These are phyloP conservation scores for Tricholaema leucomelas DNA, from an alignment of 2,113 vertebrate species.

Conservation along the genomic window DNA sequence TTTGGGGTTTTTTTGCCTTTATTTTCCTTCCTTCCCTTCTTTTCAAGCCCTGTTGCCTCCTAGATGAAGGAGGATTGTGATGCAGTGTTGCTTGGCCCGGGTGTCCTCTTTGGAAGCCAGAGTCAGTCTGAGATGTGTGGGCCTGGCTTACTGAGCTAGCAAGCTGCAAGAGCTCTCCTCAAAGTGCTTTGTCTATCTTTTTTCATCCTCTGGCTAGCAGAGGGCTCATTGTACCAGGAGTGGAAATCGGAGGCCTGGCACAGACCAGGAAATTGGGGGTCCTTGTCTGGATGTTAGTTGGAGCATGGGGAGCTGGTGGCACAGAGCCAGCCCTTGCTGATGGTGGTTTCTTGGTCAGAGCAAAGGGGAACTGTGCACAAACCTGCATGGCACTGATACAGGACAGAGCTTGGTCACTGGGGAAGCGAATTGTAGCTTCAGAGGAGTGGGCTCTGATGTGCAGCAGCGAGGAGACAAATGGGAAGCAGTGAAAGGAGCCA, in stretches of 20 bases:
- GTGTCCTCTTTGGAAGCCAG: background rate
- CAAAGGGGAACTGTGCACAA: background rate
- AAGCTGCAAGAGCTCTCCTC: background rate
- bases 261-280: background rate
- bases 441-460: background rate
- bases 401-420: background rate
- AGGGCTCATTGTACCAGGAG: background rate
- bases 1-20: background rate
- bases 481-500: background rate
- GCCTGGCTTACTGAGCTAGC: background rate
- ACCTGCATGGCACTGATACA: background rate
- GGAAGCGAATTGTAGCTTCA: background rate
- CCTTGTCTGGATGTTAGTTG: background rate
- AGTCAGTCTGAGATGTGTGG: background rate
- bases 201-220: background rate
- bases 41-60: background rate
- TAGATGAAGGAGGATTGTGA: background rate
- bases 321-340: background rate
- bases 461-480: background rate
- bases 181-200: background rate
- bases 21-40: background rate
- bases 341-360: background rate
- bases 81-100: background rate
- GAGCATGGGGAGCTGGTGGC: background rate
- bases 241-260: background rate